Percentiles rank a stretch among this genome's conserved stretches.
Evolutionary conservation across 2,888 invertebrate genomes (phyloP).

Genomic region (Horisme vitalbata): DNA sequence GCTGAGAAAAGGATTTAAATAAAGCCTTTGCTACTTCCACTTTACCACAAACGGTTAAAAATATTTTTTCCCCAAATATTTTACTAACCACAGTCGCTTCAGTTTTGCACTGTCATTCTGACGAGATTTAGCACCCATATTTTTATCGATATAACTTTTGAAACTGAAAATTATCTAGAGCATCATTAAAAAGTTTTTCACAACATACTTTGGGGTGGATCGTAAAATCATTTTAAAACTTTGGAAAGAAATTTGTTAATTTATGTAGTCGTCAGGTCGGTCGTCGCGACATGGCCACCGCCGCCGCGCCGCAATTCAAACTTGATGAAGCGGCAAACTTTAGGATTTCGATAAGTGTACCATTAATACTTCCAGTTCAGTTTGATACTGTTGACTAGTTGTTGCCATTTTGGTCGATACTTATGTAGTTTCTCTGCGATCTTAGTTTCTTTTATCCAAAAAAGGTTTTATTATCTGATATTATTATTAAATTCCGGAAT

Average conservation of each 20-base stretch:
- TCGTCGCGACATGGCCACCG: constrained; percentile 11
- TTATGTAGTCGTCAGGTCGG: constrained; percentile 17
- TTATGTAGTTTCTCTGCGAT: too few relatives aligned
- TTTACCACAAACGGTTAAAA: too few relatives aligned
- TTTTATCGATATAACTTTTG: constrained; percentile 3
- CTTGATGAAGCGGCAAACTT: constrained; percentile 20
- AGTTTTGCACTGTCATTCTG: too few relatives aligned
- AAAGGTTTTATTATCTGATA: too few relatives aligned
- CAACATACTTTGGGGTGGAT: constrained; percentile 22
- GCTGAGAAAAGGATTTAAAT: constrained; percentile 1
- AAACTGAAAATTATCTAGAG: constrained; percentile 13
- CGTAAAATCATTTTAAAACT: constrained; percentile 27
- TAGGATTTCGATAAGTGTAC: constrained; percentile 19
- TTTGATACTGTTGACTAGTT: too few relatives aligned
- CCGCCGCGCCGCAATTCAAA: constrained; percentile 18
- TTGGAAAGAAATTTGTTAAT: constrained; percentile 28
- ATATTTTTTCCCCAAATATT: too few relatives aligned
- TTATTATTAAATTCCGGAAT: too few relatives aligned
- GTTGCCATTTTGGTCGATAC: too few relatives aligned
- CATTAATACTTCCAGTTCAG: constrained; percentile 11
- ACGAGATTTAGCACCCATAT: neutral
- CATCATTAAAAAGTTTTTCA: constrained; percentile 27
- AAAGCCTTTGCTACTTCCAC: neutral
- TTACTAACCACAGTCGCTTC: too few relatives aligned
- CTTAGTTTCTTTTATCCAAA: too few relatives aligned